Percentiles rank a stretch among this genome's conserved stretches.
Conservation (phyloP, 2,797 vertebrate genomes). For the Dallia pectoralis region DNA sequence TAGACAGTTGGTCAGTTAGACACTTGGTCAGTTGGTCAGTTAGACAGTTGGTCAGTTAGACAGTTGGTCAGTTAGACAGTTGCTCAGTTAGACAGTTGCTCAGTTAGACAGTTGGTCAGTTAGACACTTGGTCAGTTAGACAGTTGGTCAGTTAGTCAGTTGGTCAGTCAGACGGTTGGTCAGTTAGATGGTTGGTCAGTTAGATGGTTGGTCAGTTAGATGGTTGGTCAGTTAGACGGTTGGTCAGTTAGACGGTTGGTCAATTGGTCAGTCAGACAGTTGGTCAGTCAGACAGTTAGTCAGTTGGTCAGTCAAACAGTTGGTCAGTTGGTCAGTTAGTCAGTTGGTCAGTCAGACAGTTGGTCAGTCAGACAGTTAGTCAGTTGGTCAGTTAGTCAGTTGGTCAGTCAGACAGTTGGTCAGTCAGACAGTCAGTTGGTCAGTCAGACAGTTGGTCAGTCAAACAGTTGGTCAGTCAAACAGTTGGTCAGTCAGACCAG, state of each 20-base stretch:
- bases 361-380: background rate
- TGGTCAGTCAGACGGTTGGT: background rate
- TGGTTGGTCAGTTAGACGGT: no score
- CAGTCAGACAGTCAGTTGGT: background rate
- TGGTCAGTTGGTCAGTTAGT: background rate
- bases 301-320: no score
- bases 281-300: background rate
- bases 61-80: constrained; percentile 1
- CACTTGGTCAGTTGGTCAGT: background rate
- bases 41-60: background rate
- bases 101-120: background rate
- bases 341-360: background rate
- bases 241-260: background rate
- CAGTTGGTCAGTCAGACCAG: background rate
- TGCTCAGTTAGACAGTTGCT: background rate
- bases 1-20: background rate
- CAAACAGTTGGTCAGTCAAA: background rate
- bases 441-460: background rate
- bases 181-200: background rate
- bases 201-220: background rate
- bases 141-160: background rate
- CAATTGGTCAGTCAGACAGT: background rate
- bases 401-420: background rate
- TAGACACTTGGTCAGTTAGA: background rate
- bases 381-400: background rate